Percentiles rank a stretch among this genome's conserved stretches.
These are phyloP conservation scores for Lepus americanus DNA, from an alignment of 2,113 vertebrate species.

Conservation along the genomic window DNA sequence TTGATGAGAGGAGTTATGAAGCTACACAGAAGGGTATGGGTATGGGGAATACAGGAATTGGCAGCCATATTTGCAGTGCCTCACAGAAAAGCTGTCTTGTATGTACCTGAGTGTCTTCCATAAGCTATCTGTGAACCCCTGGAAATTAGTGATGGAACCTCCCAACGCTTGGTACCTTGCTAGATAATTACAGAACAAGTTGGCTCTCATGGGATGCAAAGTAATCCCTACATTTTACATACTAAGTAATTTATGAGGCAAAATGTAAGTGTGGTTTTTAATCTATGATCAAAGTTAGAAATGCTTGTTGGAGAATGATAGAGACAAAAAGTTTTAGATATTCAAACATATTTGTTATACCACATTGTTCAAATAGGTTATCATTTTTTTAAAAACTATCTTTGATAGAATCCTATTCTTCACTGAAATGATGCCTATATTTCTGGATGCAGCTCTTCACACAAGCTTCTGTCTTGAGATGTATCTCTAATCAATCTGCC, in stretches of 20 bases:
- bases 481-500: background rate
- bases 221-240: background rate
- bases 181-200: background rate
- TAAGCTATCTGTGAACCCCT: background rate
- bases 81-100: background rate
- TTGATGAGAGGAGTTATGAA: background rate
- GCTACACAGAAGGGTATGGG: background rate
- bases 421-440: background rate
- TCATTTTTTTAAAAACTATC: background rate
- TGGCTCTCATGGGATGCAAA: background rate
- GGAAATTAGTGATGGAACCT: background rate
- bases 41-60: background rate
- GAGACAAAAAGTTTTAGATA: slow-evolving; percentile 10
- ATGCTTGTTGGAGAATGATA: slow-evolving; percentile 11
- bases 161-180: background rate
- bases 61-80: background rate
- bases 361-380: background rate
- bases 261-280: background rate
- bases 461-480: slow-evolving; percentile 53
- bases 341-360: background rate
- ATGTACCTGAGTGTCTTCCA: background rate
- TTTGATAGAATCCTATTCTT: slow-evolving; percentile 11
- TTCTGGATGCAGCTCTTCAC: background rate
- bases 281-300: slow-evolving; percentile 29
- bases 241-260: background rate